These are phyloP conservation scores for Calameuta idolon DNA, from an alignment of 2,888 invertebrate species.

Conservation along the genomic window DNA sequence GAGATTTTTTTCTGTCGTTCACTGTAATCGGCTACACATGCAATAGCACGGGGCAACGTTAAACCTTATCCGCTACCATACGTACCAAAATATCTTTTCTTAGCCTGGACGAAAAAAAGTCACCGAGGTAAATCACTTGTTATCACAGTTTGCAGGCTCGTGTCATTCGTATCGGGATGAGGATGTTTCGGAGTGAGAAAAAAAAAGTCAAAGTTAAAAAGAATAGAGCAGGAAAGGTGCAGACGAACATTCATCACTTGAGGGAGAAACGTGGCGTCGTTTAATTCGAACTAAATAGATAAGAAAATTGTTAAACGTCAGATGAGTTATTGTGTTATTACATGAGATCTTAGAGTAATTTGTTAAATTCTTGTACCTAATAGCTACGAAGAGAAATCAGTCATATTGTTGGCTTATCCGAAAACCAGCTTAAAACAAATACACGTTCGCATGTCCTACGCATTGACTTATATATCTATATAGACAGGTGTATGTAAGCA, in stretches of 20 bases:
- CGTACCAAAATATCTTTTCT: background rate
- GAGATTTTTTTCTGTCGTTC: background rate
- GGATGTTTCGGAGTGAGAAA: background rate
- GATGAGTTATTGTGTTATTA: background rate
- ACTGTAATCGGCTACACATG: background rate
- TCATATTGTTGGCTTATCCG: background rate
- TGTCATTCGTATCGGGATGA: background rate
- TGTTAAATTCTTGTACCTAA: background rate
- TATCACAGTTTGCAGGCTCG: background rate
- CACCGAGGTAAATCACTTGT: background rate
- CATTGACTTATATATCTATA: background rate
- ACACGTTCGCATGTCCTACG: background rate
- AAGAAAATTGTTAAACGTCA: background rate
- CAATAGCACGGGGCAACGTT: background rate
- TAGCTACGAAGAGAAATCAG: background rate
- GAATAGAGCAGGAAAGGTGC: background rate
- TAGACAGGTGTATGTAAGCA: background rate
- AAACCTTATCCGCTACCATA: background rate
- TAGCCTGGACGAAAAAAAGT: background rate
- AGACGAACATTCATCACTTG: background rate
- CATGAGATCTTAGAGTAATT: background rate
- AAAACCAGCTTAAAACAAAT: conserved; percentile 1
- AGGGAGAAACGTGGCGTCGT: background rate
- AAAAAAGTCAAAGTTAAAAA: background rate
- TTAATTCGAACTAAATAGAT: background rate